These are phyloP conservation scores for Liasis olivaceus DNA, from an alignment of 2,797 vertebrate genomes.

Conservation along the genomic window DNA sequence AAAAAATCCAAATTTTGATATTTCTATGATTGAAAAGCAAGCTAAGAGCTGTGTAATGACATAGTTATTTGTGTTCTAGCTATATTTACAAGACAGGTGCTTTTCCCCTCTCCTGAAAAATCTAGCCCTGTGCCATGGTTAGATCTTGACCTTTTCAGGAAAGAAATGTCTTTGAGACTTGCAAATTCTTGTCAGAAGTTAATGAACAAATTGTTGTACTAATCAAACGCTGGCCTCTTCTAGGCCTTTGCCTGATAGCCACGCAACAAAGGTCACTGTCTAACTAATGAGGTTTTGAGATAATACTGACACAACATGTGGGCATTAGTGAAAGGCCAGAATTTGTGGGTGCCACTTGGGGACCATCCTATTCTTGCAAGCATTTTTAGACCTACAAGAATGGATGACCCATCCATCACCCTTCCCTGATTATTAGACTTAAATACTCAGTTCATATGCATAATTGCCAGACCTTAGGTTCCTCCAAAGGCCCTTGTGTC, in stretches of 20 bases:
- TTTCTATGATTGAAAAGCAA: slow-evolving; percentile 41
- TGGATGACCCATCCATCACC: slow-evolving; percentile 68
- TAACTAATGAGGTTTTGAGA: slow-evolving; percentile 76
- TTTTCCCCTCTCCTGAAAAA: slow-evolving; percentile 37
- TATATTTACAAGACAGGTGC: slow-evolving; percentile 65
- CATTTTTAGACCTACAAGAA: slow-evolving; percentile 66
- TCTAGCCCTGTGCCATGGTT: slow-evolving; percentile 21
- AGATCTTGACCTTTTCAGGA: slow-evolving; percentile 74
- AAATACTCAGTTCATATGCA: slow-evolving; percentile 70
- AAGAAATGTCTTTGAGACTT: slow-evolving; percentile 73
- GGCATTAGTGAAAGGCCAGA: slow-evolving; percentile 72
- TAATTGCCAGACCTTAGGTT: slow-evolving; percentile 71
- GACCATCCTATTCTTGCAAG: slow-evolving; percentile 67
- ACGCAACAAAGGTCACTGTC: slow-evolving; percentile 73
- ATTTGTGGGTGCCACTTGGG: slow-evolving; percentile 73
- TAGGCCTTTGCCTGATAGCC: slow-evolving; percentile 70
- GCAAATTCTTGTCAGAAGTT: slow-evolving; percentile 74
- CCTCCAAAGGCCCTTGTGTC: slow-evolving; percentile 65
- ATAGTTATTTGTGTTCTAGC: slow-evolving; percentile 52
- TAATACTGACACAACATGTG: slow-evolving; percentile 68
- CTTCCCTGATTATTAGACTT: slow-evolving; percentile 69
- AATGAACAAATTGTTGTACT: slow-evolving; percentile 78
- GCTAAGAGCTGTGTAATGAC: slow-evolving; percentile 35
- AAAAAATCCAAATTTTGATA: slow-evolving; percentile 63
- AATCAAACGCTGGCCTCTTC: slow-evolving; percentile 72